Evolutionary conservation across 2,797 vertebrate species (phyloP).

Genomic region (Tinamus major): DNA sequence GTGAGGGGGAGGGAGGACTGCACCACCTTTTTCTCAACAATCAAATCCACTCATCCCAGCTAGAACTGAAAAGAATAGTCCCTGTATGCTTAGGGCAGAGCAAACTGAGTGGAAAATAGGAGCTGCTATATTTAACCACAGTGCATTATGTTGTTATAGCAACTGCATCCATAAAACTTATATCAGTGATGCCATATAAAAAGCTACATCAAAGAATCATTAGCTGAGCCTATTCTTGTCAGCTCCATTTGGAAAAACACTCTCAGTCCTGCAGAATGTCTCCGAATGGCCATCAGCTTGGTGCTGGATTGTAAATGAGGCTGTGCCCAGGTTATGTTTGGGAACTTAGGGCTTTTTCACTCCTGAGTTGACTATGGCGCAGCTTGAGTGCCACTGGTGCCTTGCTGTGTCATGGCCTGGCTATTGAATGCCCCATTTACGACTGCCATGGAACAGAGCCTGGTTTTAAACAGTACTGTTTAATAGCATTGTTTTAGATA

Average conservation of each 20-base stretch:
- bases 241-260: slow-evolving; percentile 54
- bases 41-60: slow-evolving; percentile 39
- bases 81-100: slow-evolving; percentile 60
- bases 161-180: slow-evolving; percentile 74
- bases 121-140: slow-evolving; percentile 73
- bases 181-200: slow-evolving; percentile 69
- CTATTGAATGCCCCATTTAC: not conserved
- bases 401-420: not conserved
- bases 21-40: slow-evolving; percentile 17
- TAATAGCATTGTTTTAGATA: too few species aligned
- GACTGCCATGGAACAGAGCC: not conserved
- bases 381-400: slow-evolving; percentile 19
- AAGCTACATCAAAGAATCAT: slow-evolving; percentile 65
- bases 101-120: slow-evolving; percentile 75
- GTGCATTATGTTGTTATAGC: slow-evolving; percentile 75
- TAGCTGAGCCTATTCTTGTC: slow-evolving; percentile 40
- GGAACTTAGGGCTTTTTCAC: slow-evolving; percentile 18
- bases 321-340: not conserved
- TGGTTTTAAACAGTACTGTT: not conserved
- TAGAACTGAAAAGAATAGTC: slow-evolving; percentile 53
- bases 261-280: slow-evolving; percentile 40
- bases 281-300: not conserved
- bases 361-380: slow-evolving; percentile 23
- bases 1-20: not conserved
- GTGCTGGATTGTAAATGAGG: slow-evolving; percentile 29